Evolutionary conservation across 1,140 invertebrate species (phyloP).

Genomic region (Drosophila ananassae): DNA sequence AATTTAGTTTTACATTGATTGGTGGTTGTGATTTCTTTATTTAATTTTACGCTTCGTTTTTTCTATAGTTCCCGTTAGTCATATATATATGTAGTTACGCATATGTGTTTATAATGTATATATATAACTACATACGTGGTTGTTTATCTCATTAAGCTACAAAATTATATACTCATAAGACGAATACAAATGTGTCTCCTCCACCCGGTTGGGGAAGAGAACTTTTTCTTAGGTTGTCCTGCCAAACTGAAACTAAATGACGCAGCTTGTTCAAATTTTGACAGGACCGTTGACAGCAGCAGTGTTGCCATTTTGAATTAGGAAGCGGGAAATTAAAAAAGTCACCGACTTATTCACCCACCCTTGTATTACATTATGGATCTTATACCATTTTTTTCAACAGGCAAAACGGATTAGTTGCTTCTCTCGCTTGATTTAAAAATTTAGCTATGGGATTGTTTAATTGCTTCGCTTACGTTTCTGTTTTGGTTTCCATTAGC

Average conservation of each 20-base stretch:
- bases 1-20: constrained; percentile 83
- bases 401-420: constrained; percentile 56
- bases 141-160: constrained; percentile 72
- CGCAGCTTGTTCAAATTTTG: no score
- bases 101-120: constrained; percentile 51
- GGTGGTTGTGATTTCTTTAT: constrained; percentile 82
- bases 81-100: constrained; percentile 61
- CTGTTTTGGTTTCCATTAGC: constrained; percentile 58
- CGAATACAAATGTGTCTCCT: constrained; percentile 58
- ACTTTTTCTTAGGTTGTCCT: no score
- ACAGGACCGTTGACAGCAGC: no score
- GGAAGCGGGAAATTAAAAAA: no score
- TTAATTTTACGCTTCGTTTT: constrained; percentile 60
- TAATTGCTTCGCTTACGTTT: constrained; percentile 66
- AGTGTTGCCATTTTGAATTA: no score
- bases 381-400: constrained; percentile 56
- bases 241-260: no score
- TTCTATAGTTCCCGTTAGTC: constrained; percentile 68
- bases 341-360: constrained; percentile 6
- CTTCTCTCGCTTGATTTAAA: constrained; percentile 52
- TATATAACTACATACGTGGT: constrained; percentile 71
- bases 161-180: constrained; percentile 77
- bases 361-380: constrained; percentile 9
- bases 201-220: no score
- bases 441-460: constrained; percentile 80